A percentile compares a stretch with the other conserved stretches of the same genome.
Conservation (phyloP, 2,888 invertebrate species). For the Anthoptus insignis region DNA sequence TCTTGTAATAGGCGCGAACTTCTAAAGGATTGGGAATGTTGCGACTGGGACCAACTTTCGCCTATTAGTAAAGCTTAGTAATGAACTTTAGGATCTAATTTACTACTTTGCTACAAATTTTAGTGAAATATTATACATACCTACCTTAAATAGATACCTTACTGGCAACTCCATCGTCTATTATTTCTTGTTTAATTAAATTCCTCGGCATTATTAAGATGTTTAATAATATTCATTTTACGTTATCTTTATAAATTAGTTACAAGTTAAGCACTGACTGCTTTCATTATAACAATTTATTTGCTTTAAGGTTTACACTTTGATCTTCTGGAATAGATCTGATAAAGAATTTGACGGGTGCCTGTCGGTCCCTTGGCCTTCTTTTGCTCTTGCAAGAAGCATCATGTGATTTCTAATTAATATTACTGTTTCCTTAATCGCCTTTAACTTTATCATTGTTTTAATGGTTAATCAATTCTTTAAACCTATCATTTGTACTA, state of each 20-base stretch:
- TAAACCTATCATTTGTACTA: no score
- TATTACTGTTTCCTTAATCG: no score
- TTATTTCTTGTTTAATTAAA: background rate
- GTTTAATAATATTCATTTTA: background rate
- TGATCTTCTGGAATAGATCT: background rate
- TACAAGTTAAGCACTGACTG: background rate
- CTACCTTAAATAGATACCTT: background rate
- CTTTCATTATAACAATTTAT: background rate
- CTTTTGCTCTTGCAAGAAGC: no score
- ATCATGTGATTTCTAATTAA: no score
- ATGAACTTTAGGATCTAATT: conserved; percentile 25
- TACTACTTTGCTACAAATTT: conserved; percentile 6
- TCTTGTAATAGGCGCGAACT: conserved; percentile 22
- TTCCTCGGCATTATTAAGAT: background rate
- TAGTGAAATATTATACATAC: background rate
- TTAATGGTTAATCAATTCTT: no score
- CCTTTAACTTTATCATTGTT: no score
- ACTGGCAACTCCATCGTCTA: background rate
- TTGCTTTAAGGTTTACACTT: background rate
- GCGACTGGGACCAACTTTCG: conserved; percentile 21
- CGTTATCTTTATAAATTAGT: background rate
- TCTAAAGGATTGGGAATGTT: conserved; percentile 16
- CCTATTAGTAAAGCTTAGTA: conserved; percentile 14
- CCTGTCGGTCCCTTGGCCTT: no score
- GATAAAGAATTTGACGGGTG: no score